A percentile compares a stretch with the other conserved stretches of the same genome.
These are phyloP conservation scores for Drosophila mercatorum DNA, from an alignment of 2,888 invertebrate species.

Conservation along the genomic window DNA sequence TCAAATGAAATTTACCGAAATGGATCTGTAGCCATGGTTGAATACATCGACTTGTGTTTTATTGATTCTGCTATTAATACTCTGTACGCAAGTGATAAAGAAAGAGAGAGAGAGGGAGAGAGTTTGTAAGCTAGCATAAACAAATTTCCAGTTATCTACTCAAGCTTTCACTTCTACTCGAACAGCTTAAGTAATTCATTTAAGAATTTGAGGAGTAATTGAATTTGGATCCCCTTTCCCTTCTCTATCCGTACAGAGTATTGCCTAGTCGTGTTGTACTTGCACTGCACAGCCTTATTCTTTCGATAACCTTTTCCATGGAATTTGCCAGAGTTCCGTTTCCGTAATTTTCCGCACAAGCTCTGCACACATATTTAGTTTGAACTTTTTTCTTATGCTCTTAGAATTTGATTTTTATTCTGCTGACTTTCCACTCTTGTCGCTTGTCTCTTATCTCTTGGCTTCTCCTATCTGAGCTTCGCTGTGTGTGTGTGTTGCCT, in stretches of 20 bases:
- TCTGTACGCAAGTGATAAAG: background rate
- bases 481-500: background rate
- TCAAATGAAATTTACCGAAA: conserved; percentile 19
- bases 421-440: conserved; percentile 27
- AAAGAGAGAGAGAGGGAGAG: background rate
- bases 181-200: background rate
- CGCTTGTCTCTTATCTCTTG: conserved; percentile 4
- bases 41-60: conserved; percentile 6
- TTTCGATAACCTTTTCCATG: conserved; percentile 32
- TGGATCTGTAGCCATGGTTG: conserved; percentile 30
- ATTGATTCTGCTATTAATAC: conserved; percentile 10
- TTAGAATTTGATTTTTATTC: conserved; percentile 49
- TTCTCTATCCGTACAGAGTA: background rate
- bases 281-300: background rate
- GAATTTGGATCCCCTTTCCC: background rate
- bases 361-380: conserved; percentile 20
- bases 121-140: background rate
- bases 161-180: background rate
- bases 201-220: background rate
- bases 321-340: conserved; percentile 16
- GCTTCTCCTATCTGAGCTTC: background rate
- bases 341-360: conserved; percentile 9
- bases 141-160: background rate
- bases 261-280: background rate
- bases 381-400: conserved; percentile 22